Evolutionary conservation across 2,113 vertebrate species (phyloP).

Genomic region (Lepus americanus): DNA sequence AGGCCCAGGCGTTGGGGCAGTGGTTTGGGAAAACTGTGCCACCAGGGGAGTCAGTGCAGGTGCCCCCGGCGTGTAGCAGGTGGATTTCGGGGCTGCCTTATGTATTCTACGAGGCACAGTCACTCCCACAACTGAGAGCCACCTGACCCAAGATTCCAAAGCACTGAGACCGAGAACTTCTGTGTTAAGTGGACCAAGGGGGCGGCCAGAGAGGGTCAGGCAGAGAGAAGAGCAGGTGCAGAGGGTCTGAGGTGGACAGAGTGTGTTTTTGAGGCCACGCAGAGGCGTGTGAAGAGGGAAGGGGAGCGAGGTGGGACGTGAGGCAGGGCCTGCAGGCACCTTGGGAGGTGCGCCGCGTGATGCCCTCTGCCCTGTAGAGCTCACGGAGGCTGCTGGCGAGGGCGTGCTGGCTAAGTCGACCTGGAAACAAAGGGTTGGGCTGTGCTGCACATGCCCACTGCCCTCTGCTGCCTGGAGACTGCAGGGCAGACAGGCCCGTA

Average conservation of each 20-base stretch:
- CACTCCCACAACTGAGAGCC: constrained; percentile 22
- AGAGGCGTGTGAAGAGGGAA: neutral
- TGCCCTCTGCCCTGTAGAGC: neutral
- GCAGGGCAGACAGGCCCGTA: no score
- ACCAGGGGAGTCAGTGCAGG: neutral
- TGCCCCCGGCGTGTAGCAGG: neutral
- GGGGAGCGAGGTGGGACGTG: accelerated
- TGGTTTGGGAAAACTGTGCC: neutral
- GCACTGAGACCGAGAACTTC: neutral
- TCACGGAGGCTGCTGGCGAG: neutral
- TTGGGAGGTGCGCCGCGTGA: neutral
- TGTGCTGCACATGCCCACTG: no score
- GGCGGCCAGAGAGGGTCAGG: neutral
- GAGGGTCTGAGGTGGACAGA: neutral
- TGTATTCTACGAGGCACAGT: neutral
- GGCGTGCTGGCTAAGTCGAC: neutral
- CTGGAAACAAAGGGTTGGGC: neutral
- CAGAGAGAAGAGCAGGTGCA: neutral
- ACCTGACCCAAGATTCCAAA: neutral
- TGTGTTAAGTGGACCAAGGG: neutral
- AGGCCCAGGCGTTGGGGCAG: neutral
- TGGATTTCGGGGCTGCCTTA: neutral
- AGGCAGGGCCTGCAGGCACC: neutral
- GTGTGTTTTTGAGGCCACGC: neutral
- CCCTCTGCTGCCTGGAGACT: accelerated